phyloP scores from a whole-genome alignment of 2,797 vertebrate genomes.

The Lindbergichthys nudifrons region DNA sequence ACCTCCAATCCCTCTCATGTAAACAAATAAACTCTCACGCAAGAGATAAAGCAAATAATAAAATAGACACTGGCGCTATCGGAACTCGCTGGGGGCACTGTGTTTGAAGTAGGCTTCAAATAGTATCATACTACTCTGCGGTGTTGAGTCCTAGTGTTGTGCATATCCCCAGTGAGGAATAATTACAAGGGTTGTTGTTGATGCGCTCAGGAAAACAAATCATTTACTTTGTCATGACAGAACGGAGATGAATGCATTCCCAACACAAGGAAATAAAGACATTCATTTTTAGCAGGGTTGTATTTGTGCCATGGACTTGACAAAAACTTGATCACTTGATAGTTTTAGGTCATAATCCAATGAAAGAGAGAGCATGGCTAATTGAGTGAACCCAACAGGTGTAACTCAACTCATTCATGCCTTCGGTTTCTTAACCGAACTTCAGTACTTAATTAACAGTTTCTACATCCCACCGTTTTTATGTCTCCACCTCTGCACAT shows the following conservation, averaged over 20 bases:
- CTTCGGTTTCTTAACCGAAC: conserved; percentile 28
- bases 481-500: conserved; percentile 73
- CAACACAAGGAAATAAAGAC: conserved; percentile 31
- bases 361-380: conserved; percentile 12
- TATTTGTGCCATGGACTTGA: conserved; percentile 3
- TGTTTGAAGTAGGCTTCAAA: conserved; percentile 85
- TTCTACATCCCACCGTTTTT: conserved; percentile 44
- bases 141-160: conserved; percentile 63
- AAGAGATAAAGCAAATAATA: conserved; percentile 84
- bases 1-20: conserved; percentile 86
- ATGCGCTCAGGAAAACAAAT: conserved; percentile 72
- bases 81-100: conserved; percentile 79
- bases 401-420: conserved; percentile 43
- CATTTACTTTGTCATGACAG: conserved; percentile 66
- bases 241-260: conserved; percentile 48
- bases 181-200: conserved; percentile 72
- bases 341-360: conserved; percentile 32
- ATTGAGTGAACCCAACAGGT: conserved; percentile 68
- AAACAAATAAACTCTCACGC: conserved; percentile 86
- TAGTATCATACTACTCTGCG: conserved; percentile 79
- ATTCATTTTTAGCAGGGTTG: background rate
- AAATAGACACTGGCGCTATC: conserved; percentile 77
- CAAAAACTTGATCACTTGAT: conserved; percentile 22
- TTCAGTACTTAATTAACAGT: conserved; percentile 41
- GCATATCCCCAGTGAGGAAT: conserved; percentile 70